These are phyloP conservation scores for Thunnus albacares DNA, from an alignment of 2,797 vertebrate species.

Conservation along the genomic window DNA sequence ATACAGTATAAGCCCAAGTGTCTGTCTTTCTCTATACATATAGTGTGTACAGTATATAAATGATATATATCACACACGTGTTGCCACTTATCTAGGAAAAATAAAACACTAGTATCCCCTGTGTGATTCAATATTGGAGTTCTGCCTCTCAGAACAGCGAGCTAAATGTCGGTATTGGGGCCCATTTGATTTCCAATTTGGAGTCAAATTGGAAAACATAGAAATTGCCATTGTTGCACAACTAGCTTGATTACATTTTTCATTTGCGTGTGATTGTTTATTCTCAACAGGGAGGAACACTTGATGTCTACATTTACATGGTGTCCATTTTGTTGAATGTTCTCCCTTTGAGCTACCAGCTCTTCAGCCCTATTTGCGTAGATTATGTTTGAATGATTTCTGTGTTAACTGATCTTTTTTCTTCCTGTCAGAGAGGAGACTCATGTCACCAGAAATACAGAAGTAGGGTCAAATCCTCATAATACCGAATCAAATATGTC, in stretches of 20 bases:
- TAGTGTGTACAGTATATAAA: neutral
- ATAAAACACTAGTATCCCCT: slow-evolving; percentile 36
- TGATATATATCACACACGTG: neutral
- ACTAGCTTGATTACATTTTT: slow-evolving; percentile 70
- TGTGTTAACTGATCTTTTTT: slow-evolving; percentile 27
- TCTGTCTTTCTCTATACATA: neutral
- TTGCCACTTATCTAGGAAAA: slow-evolving; percentile 38
- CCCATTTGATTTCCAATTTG: slow-evolving; percentile 69
- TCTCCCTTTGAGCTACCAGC: slow-evolving; percentile 24
- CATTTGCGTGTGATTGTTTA: slow-evolving; percentile 63
- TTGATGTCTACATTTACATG: slow-evolving; percentile 64
- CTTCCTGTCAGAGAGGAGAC: neutral
- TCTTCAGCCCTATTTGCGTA: slow-evolving; percentile 30
- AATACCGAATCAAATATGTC: slow-evolving; percentile 2
- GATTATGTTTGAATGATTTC: slow-evolving; percentile 39
- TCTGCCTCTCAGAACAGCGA: slow-evolving; percentile 39
- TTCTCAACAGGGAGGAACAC: slow-evolving; percentile 58
- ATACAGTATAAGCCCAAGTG: neutral
- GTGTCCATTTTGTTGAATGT: slow-evolving; percentile 44
- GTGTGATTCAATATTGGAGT: slow-evolving; percentile 45
- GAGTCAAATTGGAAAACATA: slow-evolving; percentile 64
- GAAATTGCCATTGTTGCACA: slow-evolving; percentile 62
- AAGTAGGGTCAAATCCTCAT: slow-evolving; percentile 15
- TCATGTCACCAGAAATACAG: slow-evolving; percentile 20
- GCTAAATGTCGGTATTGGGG: slow-evolving; percentile 43